Evolutionary conservation across 2,113 vertebrate species (phyloP), one percentile per base, ranked within the genome.

Genomic region (Eublepharis macularius): DNA sequence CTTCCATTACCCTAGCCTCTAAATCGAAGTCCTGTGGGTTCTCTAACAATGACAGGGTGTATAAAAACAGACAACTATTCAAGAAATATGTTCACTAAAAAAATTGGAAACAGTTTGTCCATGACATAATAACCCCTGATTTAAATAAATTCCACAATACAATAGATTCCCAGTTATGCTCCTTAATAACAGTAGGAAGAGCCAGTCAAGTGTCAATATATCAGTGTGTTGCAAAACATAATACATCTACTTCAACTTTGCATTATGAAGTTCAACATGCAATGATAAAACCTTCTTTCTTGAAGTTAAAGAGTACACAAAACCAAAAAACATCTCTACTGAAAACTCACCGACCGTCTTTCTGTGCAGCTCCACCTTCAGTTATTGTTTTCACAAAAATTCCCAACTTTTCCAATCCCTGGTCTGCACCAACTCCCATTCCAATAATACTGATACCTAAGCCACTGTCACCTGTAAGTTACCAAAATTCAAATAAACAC

Each of bases 361-460:
- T 95, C 76, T 98, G 96, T 73, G 98, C 97, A 74, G 98, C 97
- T 93, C 98, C 98, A 41, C 95, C 94, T 90, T 98, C 97, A 43
- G 98, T 98, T 93, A 98, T 97, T 72, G 98, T 98, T 96, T 98
- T 98, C 76, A 98, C 98, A 95, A 98, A 98, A 91, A 98, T 98
- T 70, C 98, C 98, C 65, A 98, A 95, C 92, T 98, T 98, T 92
- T 98, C 98, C 92, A 98, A 92, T 77, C 98, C 98, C 90, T 98
- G 98, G 91, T 98, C 98, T 60, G 98, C 98, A 89, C 98, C 98
- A 84, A 98, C 98, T 89, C 98, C 98, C 98, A 98, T 98, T 90
- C 98, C 98, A 87, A 98, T 98, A 88, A 98, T 98, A 91, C 98
- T 98, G 94, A 98, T 98, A 72, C 98, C 98, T 85, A 98, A 95